phyloP scores from a whole-genome alignment of 2,888 invertebrate genomes.

The Watsonalla binaria region DNA sequence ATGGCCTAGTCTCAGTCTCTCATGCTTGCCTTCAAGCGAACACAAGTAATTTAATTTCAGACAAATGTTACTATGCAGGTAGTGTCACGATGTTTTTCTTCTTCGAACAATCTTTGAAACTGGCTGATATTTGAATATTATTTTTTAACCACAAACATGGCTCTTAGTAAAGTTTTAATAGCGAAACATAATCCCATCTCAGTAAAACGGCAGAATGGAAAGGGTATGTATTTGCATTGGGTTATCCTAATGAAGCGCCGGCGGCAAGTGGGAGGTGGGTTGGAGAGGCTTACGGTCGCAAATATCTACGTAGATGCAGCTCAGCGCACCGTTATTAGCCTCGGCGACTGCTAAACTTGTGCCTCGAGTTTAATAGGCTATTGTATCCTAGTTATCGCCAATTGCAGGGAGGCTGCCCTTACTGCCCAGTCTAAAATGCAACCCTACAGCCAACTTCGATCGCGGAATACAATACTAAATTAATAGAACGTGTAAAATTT shows the following conservation, averaged over 20 bases:
- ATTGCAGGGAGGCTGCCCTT: slow-evolving; percentile 30
- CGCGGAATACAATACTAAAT: neutral
- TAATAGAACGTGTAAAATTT: neutral
- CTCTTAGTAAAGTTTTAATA: neutral
- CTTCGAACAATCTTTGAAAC: too few species aligned
- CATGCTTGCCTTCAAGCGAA: too few species aligned
- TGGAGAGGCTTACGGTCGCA: slow-evolving; percentile 23
- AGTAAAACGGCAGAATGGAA: neutral
- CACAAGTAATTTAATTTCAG: too few species aligned
- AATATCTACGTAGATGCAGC: slow-evolving; percentile 37
- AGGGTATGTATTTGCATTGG: neutral
- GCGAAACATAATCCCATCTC: neutral
- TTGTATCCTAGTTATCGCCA: slow-evolving; percentile 41
- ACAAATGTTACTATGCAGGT: too few species aligned
- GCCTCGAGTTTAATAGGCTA: slow-evolving; percentile 35
- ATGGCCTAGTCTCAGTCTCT: too few species aligned
- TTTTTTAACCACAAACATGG: neutral
- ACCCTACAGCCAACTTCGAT: slow-evolving; percentile 2
- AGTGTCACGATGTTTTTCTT: too few species aligned
- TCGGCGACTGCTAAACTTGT: slow-evolving; percentile 33
- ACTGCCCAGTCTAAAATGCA: slow-evolving; percentile 26
- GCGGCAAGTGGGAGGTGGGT: neutral
- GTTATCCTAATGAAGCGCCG: neutral
- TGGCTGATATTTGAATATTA: too few species aligned
- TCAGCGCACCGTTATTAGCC: slow-evolving; percentile 34